These are phyloP conservation scores for Notothenia coriiceps DNA, from an alignment of 2,113 vertebrate genomes.

Conservation along the genomic window DNA sequence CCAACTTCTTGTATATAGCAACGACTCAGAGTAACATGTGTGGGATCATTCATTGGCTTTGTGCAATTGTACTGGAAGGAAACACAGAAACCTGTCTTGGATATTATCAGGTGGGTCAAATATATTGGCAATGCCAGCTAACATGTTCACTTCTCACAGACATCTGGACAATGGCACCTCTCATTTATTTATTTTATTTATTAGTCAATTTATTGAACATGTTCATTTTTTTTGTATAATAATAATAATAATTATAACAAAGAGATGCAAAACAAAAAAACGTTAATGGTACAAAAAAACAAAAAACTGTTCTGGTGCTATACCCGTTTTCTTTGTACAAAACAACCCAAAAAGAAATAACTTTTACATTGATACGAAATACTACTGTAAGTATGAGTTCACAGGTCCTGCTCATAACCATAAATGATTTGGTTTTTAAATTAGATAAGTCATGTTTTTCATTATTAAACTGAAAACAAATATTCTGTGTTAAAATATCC, in stretches of 20 bases:
- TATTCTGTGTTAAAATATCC: not conserved
- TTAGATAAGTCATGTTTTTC: constrained; percentile 6
- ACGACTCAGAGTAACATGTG: constrained; percentile 1
- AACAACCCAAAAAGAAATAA: no score
- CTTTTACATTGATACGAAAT: no score
- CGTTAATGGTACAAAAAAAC: no score
- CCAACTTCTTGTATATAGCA: constrained; percentile 6
- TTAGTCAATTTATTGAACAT: no score
- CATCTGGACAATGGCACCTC: not conserved
- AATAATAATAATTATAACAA: no score
- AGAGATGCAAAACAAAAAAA: no score
- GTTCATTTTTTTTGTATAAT: no score
- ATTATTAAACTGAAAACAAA: not conserved
- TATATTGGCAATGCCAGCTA: not conserved
- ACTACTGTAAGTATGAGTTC: no score
- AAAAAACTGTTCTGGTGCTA: no score
- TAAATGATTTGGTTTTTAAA: not conserved
- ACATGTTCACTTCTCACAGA: not conserved
- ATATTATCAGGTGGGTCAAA: not conserved
- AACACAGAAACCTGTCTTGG: constrained; percentile 9
- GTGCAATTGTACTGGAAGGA: not conserved
- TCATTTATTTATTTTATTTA: not conserved
- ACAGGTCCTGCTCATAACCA: no score
- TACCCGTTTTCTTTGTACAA: no score
- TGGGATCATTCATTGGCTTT: not conserved